Conservation (phyloP, 1,140 invertebrate genomes). For the Megalonaias nervosa region DNA sequence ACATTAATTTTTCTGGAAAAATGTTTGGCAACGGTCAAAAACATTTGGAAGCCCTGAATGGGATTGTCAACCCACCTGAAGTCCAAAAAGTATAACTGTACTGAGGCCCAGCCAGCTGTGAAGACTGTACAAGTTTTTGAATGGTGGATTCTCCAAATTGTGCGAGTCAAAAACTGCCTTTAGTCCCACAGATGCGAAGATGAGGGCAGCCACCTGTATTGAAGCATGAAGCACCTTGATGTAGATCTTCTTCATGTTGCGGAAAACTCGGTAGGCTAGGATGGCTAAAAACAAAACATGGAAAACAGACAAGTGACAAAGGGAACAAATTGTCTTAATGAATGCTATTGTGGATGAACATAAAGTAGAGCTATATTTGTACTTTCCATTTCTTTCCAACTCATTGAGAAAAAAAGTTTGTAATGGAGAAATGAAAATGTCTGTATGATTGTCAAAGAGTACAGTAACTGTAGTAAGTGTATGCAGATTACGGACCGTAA, state of each 20-base stretch:
- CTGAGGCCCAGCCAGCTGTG: conserved; percentile 91
- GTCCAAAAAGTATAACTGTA: conserved; percentile 82
- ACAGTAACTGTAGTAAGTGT: too few relatives aligned
- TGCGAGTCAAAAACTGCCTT: conserved; percentile 91
- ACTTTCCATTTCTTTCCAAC: too few relatives aligned
- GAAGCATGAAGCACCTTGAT: conserved; percentile 85
- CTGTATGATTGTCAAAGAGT: too few relatives aligned
- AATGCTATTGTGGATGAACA: too few relatives aligned
- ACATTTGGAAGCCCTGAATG: neutral
- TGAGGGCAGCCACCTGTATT: conserved; percentile 79
- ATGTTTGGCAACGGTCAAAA: neutral
- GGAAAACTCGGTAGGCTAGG: conserved; percentile 85
- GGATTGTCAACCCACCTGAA: conserved; percentile 77
- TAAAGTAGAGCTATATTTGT: too few relatives aligned
- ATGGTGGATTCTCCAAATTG: conserved; percentile 78
- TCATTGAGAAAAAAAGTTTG: too few relatives aligned
- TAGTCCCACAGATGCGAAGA: conserved; percentile 80
- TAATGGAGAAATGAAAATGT: too few relatives aligned
- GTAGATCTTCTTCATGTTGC: conserved; percentile 81
- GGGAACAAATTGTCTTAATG: too few relatives aligned
- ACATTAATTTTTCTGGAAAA: neutral
- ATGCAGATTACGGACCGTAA: too few relatives aligned
- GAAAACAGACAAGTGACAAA: too few relatives aligned
- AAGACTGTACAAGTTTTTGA: conserved; percentile 85
- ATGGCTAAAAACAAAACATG: conserved; percentile 77